A percentile compares a stretch with the other conserved stretches of the same genome.
These are phyloP conservation scores for Dicrurus megarhynchus DNA, from an alignment of 2,113 vertebrate species.

Conservation along the genomic window DNA sequence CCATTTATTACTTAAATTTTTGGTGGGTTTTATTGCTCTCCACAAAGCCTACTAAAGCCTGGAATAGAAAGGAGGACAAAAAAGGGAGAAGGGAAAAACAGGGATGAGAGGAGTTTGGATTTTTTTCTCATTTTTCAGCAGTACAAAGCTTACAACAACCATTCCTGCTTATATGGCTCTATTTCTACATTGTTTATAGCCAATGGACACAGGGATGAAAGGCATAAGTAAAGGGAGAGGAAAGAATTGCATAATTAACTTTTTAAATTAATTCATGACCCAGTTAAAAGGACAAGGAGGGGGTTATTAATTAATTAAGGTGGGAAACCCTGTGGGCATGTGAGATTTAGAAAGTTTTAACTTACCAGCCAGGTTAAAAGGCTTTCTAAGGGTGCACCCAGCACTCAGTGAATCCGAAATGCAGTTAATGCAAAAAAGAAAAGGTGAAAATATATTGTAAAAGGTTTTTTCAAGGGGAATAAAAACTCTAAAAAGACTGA, in stretches of 20 bases:
- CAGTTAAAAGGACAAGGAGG: constrained; percentile 72
- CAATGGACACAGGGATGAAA: constrained; percentile 58
- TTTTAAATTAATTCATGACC: constrained; percentile 74
- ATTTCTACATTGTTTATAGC: constrained; percentile 62
- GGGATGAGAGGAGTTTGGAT: not conserved
- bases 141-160: not conserved
- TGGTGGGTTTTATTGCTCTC: not conserved
- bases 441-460: constrained; percentile 50
- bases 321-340: constrained; percentile 68
- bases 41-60: not conserved
- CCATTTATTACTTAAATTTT: not conserved
- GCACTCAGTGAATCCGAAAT: constrained; percentile 33
- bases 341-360: constrained; percentile 67
- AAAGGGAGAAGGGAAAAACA: not conserved
- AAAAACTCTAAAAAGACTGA: constrained; percentile 22
- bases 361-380: constrained; percentile 70
- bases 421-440: constrained; percentile 46
- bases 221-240: constrained; percentile 48
- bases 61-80: not conserved
- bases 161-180: not conserved
- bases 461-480: constrained; percentile 54
- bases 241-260: constrained; percentile 72
- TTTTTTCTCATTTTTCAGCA: not conserved
- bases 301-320: constrained; percentile 75
- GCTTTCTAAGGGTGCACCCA: constrained; percentile 47